Percentiles rank a stretch among this genome's conserved stretches.
Evolutionary conservation across 1,140 invertebrate genomes (phyloP).

Genomic region (Tetranychus cinnabarinus): DNA sequence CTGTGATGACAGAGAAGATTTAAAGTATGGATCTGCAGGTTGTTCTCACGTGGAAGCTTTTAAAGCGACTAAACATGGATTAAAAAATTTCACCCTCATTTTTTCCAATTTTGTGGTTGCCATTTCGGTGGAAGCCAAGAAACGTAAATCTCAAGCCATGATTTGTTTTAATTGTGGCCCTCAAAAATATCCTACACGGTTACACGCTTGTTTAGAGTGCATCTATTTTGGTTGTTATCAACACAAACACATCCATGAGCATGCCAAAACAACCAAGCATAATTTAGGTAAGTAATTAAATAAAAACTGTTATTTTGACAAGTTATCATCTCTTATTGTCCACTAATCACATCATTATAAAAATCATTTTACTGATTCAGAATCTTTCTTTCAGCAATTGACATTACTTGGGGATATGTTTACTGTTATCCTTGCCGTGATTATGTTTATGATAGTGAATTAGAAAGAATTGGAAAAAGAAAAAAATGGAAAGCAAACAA

Average conservation of each 20-base stretch:
- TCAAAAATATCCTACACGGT: conserved; percentile 27
- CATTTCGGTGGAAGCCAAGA: not conserved
- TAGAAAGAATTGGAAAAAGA: conserved; percentile 33
- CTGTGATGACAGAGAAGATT: too few relatives aligned
- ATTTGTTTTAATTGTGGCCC: conserved; percentile 44
- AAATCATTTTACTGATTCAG: not conserved
- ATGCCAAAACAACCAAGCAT: conserved; percentile 53
- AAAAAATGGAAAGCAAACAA: conserved; percentile 32
- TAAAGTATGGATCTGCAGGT: too few relatives aligned
- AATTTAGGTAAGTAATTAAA: conserved; percentile 31
- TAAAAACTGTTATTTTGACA: not conserved
- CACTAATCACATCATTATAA: not conserved
- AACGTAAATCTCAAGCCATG: not conserved
- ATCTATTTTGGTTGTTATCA: conserved; percentile 70
- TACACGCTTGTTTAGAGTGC: conserved; percentile 73
- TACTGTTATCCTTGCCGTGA: conserved; percentile 73
- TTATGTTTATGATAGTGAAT: conserved; percentile 59
- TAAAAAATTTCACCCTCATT: not conserved
- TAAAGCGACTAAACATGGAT: not conserved
- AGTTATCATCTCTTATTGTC: not conserved
- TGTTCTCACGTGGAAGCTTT: not conserved
- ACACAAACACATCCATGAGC: conserved; percentile 54
- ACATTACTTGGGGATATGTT: conserved; percentile 66
- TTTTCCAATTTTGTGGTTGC: not conserved
- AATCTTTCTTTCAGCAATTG: conserved; percentile 32